A percentile compares a stretch with the other conserved stretches of the same genome.
Evolutionary conservation across 1,140 invertebrate species (phyloP).

Genomic region (Penaeus chinensis): DNA sequence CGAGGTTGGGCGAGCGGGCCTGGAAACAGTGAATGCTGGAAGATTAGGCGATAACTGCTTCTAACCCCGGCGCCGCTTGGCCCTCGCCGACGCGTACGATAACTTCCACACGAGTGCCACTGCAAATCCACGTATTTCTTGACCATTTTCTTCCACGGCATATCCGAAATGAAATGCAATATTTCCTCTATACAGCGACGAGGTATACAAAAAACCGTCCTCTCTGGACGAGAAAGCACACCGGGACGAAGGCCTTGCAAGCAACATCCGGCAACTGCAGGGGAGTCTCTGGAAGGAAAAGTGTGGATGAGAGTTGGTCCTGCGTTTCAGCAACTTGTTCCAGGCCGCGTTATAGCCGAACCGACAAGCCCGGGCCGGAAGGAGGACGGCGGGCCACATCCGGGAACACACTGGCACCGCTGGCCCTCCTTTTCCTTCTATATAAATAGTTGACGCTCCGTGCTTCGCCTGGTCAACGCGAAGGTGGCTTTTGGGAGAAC

Average conservation of each 20-base stretch:
- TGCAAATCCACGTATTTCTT: too few relatives aligned
- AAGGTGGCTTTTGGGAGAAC: too few relatives aligned
- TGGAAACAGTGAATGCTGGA: conserved; percentile 57
- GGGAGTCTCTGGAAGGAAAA: conserved; percentile 47
- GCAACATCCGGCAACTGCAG: neutral
- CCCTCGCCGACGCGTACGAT: conserved; percentile 23
- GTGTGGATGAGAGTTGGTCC: conserved; percentile 50
- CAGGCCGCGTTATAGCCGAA: conserved; percentile 41
- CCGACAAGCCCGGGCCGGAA: conserved; percentile 35
- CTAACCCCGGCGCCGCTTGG: conserved; percentile 50
- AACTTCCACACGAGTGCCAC: neutral
- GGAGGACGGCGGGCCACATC: neutral
- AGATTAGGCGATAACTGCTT: conserved; percentile 60
- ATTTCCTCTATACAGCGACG: too few relatives aligned
- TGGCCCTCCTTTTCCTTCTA: too few relatives aligned
- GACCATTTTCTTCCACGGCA: too few relatives aligned
- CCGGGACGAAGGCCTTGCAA: too few relatives aligned
- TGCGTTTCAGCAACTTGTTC: conserved; percentile 57
- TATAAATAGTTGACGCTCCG: too few relatives aligned
- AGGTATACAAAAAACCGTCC: too few relatives aligned
- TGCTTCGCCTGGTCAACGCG: too few relatives aligned
- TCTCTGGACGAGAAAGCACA: too few relatives aligned
- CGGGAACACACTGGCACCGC: too few relatives aligned
- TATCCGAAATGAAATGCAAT: too few relatives aligned
- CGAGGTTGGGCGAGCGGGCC: conserved; percentile 13